A percentile compares a stretch with the other conserved stretches of the same genome.
These are phyloP conservation scores for Anoura caudifer DNA, from an alignment of 2,113 vertebrate species.

Conservation along the genomic window DNA sequence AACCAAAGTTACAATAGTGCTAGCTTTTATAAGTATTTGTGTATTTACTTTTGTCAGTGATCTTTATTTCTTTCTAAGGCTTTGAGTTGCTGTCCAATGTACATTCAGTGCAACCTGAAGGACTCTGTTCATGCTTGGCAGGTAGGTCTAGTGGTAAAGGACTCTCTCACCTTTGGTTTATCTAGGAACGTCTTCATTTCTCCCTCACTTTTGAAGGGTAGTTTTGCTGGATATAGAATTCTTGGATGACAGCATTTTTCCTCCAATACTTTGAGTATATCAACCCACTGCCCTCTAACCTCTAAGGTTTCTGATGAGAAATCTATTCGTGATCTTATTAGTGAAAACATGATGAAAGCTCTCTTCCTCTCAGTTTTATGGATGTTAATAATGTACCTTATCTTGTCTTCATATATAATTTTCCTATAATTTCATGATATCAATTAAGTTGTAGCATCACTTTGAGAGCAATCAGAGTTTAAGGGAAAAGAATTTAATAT, in stretches of 20 bases:
- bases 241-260: not conserved
- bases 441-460: not conserved
- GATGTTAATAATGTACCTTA: not conserved
- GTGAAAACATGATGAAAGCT: not conserved
- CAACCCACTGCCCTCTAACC: not conserved
- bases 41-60: not conserved
- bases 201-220: not conserved
- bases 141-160: no score
- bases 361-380: not conserved
- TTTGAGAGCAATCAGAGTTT: not conserved
- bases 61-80: no score
- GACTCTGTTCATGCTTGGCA: no score
- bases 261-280: not conserved
- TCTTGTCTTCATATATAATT: not conserved
- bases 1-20: no score
- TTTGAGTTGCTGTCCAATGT: no score
- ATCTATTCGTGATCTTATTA: not conserved
- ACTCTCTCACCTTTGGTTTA: no score
- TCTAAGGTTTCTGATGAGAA: not conserved
- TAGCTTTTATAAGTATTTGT: not conserved
- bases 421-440: not conserved
- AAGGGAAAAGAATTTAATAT: not conserved
- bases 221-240: not conserved
- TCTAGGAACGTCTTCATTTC: not conserved
- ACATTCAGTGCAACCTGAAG: no score